A percentile compares a stretch with the other conserved stretches of the same genome.
Evolutionary conservation across 2,888 invertebrate species (phyloP).

Genomic region (Formica aserva): DNA sequence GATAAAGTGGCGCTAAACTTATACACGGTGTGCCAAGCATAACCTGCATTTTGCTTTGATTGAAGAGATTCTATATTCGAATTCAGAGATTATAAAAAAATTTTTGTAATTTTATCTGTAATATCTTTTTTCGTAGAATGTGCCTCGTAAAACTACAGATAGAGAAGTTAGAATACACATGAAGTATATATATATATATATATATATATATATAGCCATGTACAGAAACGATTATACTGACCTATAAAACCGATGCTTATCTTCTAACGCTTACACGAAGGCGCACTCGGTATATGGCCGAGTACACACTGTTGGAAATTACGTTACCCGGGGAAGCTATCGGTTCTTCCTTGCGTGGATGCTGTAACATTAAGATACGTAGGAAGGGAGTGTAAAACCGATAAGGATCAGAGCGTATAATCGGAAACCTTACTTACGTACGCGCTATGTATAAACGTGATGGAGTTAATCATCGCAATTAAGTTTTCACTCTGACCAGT

Average conservation of each 20-base stretch:
- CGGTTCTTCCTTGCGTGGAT: constrained; percentile 21
- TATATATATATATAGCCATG: background rate
- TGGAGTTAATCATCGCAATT: constrained; percentile 36
- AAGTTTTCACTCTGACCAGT: constrained; percentile 22
- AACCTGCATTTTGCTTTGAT: background rate
- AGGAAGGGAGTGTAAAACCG: constrained; percentile 6
- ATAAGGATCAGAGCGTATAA: constrained; percentile 48
- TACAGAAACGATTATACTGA: constrained; percentile 19
- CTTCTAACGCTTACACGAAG: constrained; percentile 7
- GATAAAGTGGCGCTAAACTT: constrained; percentile 52
- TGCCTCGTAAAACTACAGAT: background rate
- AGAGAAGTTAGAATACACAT: background rate
- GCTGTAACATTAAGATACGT: constrained; percentile 13
- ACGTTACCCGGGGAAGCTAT: constrained; percentile 47
- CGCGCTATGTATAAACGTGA: background rate
- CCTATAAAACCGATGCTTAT: constrained; percentile 25
- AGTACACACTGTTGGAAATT: constrained; percentile 16
- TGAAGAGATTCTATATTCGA: constrained; percentile 8
- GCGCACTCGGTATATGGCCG: background rate
- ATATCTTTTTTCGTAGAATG: background rate
- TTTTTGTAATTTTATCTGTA: background rate
- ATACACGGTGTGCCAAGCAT: background rate
- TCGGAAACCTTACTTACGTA: constrained; percentile 3
- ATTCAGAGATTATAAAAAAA: background rate
- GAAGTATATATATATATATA: background rate